These are phyloP conservation scores for Luidia sarsii DNA, from an alignment of 53 echinoderm and acorn worm species.

Conservation along the genomic window DNA sequence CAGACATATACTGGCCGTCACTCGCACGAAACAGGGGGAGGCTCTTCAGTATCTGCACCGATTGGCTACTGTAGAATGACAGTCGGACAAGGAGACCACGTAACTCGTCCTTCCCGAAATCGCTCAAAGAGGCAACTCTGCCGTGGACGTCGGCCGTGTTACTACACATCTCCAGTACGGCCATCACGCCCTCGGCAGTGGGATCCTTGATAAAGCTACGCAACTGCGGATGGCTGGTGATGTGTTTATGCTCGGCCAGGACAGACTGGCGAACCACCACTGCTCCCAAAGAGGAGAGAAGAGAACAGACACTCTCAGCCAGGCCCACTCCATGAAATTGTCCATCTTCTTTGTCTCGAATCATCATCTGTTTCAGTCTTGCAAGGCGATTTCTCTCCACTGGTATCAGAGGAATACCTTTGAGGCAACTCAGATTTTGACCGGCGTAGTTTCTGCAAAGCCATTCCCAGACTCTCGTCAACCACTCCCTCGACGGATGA, in stretches of 20 bases:
- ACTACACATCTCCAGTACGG: neutral
- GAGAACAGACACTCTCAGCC: conserved; percentile 1
- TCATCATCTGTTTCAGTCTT: neutral
- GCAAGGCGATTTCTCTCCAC: neutral
- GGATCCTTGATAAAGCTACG: conserved; percentile 7
- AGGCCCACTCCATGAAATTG: too few relatives aligned
- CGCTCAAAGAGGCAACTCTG: neutral
- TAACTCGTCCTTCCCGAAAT: neutral
- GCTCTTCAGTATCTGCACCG: neutral
- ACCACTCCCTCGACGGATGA: conserved; percentile 39
- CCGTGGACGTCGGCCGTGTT: neutral
- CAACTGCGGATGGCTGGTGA: conserved; percentile 6
- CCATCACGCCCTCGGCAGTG: conserved; percentile 21
- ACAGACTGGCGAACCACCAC: conserved; percentile 26
- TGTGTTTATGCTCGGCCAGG: neutral
- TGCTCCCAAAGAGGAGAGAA: conserved; percentile 32
- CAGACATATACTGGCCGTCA: neutral
- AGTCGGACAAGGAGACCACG: neutral
- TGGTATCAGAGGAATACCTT: conserved; percentile 40
- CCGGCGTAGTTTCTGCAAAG: neutral
- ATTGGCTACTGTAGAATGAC: neutral
- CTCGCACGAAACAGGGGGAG: conserved; percentile 32
- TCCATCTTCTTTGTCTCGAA: conserved; percentile 3
- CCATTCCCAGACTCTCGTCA: conserved; percentile 50
- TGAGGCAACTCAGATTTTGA: neutral